These are phyloP conservation scores for Panopea generosa DNA, from an alignment of 2,888 invertebrate species.

Conservation along the genomic window DNA sequence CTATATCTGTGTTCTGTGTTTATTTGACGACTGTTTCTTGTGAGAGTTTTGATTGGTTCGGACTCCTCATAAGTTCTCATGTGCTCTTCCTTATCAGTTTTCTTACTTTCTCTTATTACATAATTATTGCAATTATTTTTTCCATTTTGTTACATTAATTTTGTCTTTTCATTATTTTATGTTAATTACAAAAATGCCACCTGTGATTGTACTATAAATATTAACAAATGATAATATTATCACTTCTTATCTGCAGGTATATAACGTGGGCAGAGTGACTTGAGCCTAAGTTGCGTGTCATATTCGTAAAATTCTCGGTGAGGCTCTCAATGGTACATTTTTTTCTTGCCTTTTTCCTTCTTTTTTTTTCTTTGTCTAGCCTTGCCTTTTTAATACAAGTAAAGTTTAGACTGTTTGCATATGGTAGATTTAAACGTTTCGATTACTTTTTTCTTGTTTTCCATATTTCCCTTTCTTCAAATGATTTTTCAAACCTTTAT, in stretches of 20 bases:
- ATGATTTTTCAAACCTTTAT: too few species aligned
- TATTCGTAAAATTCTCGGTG: constrained; percentile 26
- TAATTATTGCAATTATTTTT: too few species aligned
- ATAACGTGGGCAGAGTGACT: constrained; percentile 27
- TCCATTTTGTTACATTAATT: too few species aligned
- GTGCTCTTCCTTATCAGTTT: too few species aligned
- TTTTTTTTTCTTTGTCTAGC: constrained; percentile 46
- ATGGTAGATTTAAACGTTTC: constrained; percentile 39
- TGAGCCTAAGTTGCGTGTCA: constrained; percentile 19
- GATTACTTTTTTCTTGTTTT: constrained; percentile 8
- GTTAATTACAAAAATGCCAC: too few species aligned
- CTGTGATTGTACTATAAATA: too few species aligned
- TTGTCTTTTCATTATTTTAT: too few species aligned
- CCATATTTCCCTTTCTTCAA: constrained; percentile 14
- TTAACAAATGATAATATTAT: constrained; percentile 7
- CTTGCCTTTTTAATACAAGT: constrained; percentile 50
- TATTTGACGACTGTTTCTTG: too few species aligned
- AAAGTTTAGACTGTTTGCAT: constrained; percentile 36
- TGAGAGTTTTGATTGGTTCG: too few species aligned
- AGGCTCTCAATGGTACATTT: constrained; percentile 35
- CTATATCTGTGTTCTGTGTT: too few species aligned
- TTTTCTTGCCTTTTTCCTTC: constrained; percentile 43
- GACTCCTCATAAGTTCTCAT: too few species aligned
- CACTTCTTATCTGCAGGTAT: constrained; percentile 55
- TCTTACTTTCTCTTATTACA: too few species aligned